Conservation (phyloP, 92 coral and sea anemone genomes). For the Muricea muricata region DNA sequence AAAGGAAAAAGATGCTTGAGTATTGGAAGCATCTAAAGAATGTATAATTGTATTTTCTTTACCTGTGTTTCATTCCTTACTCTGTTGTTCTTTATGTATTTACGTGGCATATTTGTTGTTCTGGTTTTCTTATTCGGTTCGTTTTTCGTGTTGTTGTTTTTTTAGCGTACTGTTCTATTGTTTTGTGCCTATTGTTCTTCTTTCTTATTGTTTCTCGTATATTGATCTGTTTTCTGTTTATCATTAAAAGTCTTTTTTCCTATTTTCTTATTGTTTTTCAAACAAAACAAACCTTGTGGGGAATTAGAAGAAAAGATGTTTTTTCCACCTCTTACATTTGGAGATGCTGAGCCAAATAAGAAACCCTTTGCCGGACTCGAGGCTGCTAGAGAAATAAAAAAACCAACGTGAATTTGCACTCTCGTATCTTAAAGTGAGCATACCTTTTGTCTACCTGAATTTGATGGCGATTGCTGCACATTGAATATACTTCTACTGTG, state of each 20-base stretch:
- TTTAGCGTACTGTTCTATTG: background rate
- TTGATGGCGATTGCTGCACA: background rate
- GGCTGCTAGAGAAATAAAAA: background rate
- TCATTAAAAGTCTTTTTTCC: background rate
- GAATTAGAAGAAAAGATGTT: background rate
- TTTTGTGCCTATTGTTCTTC: background rate
- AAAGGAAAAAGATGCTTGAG: background rate
- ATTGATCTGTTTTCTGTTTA: background rate
- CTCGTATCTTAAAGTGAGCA: background rate
- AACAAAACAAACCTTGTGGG: background rate
- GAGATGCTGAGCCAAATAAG: constrained; percentile 5
- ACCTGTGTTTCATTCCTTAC: no score
- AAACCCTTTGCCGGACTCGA: constrained; percentile 9
- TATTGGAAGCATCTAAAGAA: background rate
- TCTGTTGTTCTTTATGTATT: background rate
- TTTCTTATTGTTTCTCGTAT: background rate
- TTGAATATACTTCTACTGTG: constrained; percentile 16
- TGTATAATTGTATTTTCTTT: background rate
- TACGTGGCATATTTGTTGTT: background rate
- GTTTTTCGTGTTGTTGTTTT: background rate
- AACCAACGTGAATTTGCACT: background rate
- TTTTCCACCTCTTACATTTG: background rate
- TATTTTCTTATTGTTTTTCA: no score
- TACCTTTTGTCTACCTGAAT: constrained; percentile 8
- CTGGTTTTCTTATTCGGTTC: no score